These are phyloP conservation scores for Poicephalus gulielmi DNA, from an alignment of 2,113 vertebrate species.

Conservation along the genomic window DNA sequence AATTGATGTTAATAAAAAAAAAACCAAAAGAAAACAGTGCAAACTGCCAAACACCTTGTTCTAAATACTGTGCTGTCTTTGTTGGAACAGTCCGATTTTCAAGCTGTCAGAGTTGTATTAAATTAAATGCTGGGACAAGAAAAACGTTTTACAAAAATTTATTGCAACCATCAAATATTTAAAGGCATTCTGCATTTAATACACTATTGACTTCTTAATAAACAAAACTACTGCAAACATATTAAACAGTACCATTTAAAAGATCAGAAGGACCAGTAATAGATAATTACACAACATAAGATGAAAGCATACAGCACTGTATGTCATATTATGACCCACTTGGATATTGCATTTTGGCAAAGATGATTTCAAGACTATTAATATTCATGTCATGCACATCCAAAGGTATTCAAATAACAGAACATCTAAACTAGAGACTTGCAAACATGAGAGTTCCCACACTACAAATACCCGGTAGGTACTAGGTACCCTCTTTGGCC, in stretches of 20 bases:
- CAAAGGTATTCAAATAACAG: conserved; percentile 62
- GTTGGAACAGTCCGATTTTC: conserved; percentile 17
- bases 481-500: conserved; percentile 65
- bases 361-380: conserved; percentile 62
- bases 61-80: conserved; percentile 21
- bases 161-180: conserved; percentile 76
- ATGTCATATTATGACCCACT: conserved; percentile 62
- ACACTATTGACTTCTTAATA: conserved; percentile 74
- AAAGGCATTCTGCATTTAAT: conserved; percentile 75
- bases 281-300: conserved; percentile 71
- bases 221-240: conserved; percentile 74
- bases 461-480: conserved; percentile 41
- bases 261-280: conserved; percentile 67
- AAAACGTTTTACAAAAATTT: conserved; percentile 81
- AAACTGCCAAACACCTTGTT: conserved; percentile 23
- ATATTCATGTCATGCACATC: conserved; percentile 59
- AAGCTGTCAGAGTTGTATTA: conserved; percentile 62
- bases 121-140: conserved; percentile 82
- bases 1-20: not conserved
- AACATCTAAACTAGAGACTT: conserved; percentile 64
- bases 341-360: conserved; percentile 62
- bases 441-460: conserved; percentile 37
- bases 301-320: conserved; percentile 74
- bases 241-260: conserved; percentile 72
- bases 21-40: not conserved